phyloP scores from a whole-genome alignment of 2,888 invertebrate species.

The Himalopsyche tibetana region DNA sequence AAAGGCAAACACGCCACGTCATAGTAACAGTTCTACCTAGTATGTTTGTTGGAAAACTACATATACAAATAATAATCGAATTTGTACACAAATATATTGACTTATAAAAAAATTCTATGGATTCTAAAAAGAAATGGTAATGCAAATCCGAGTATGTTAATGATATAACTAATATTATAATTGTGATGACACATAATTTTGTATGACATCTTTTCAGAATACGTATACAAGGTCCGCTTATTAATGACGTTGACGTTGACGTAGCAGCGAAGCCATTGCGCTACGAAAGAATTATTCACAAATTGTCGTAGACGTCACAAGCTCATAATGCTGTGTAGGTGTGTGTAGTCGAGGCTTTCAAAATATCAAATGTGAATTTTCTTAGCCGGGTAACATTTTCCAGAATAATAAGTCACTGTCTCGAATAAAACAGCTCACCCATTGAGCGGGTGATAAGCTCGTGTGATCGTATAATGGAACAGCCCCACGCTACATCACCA shows the following conservation, averaged over 20 bases:
- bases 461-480: constrained; percentile 60
- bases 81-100: too few species aligned
- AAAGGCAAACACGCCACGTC: too few species aligned
- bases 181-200: not conserved
- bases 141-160: too few species aligned
- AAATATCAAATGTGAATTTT: constrained; percentile 26
- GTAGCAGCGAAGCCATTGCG: not conserved
- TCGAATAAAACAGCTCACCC: constrained; percentile 50
- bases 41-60: too few species aligned
- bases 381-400: constrained; percentile 9
- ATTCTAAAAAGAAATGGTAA: too few species aligned
- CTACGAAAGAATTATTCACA: not conserved
- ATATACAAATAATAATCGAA: too few species aligned
- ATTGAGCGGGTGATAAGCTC: constrained; percentile 60
- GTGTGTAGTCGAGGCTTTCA: constrained; percentile 4
- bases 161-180: too few species aligned
- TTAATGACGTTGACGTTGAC: not conserved
- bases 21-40: too few species aligned
- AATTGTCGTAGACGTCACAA: not conserved
- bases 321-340: not conserved
- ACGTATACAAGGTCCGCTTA: not conserved
- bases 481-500: constrained; percentile 61
- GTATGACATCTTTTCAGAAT: not conserved
- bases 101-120: too few species aligned
- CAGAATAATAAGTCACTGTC: constrained; percentile 56